These are phyloP conservation scores for Pontoporia blainvillei DNA, from an alignment of 2,113 vertebrate species.

Conservation along the genomic window DNA sequence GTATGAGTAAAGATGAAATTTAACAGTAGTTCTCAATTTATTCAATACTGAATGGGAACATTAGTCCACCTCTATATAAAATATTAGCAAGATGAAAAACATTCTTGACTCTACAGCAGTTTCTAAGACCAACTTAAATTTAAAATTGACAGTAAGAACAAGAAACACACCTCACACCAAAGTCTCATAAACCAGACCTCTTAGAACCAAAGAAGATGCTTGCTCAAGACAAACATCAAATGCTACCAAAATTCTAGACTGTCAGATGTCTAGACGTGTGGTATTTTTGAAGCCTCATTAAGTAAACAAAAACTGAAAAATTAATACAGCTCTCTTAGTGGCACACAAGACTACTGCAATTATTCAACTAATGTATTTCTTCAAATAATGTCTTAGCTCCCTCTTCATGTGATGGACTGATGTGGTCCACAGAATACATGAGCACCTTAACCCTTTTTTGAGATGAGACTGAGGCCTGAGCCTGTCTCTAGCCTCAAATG, in stretches of 20 bases:
- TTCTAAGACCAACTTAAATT: background rate
- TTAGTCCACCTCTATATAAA: background rate
- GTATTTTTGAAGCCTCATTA: background rate
- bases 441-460: background rate
- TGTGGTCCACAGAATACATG: background rate
- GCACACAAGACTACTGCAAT: background rate
- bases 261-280: background rate
- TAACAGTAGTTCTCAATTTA: background rate
- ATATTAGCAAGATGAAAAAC: background rate
- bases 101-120: background rate
- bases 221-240: background rate
- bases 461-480: background rate
- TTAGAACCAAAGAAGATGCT: background rate
- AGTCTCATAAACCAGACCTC: background rate
- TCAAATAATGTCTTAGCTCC: background rate
- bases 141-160: background rate
- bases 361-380: background rate
- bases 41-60: background rate
- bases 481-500: background rate
- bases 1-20: background rate
- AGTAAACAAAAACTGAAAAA: slow-evolving; percentile 5
- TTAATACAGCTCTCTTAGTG: background rate
- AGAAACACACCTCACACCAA: background rate
- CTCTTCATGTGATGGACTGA: background rate
- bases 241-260: background rate